Conservation (phyloP, 2,113 vertebrate genomes). For the Patagioenas fasciata region DNA sequence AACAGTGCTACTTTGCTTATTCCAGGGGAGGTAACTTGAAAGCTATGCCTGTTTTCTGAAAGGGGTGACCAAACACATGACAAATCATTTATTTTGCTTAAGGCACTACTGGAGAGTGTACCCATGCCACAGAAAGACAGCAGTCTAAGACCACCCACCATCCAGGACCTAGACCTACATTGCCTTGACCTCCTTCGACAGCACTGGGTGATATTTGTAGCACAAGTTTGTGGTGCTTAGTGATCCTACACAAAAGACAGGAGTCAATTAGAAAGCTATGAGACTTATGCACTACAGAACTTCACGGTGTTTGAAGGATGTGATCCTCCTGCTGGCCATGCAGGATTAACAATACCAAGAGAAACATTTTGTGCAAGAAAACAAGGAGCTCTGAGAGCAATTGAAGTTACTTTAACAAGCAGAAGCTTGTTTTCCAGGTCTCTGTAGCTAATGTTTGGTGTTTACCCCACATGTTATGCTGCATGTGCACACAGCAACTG, state of each 20-base stretch:
- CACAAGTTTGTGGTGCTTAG: not conserved
- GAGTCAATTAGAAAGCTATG: not conserved
- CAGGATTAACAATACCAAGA: not conserved
- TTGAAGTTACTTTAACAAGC: not conserved
- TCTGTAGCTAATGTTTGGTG: not conserved
- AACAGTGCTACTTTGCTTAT: not conserved
- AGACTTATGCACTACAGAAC: not conserved
- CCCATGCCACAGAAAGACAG: not conserved
- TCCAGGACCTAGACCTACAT: not conserved
- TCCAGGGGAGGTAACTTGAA: not conserved
- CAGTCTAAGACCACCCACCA: not conserved
- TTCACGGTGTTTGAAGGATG: not conserved
- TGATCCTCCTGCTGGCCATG: not conserved
- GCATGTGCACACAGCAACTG: not conserved
- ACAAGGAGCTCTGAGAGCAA: not conserved
- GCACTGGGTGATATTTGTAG: not conserved
- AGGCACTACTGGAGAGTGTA: not conserved
- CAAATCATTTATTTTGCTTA: not conserved
- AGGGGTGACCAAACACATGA: not conserved
- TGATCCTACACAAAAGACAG: not conserved
- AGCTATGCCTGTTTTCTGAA: not conserved
- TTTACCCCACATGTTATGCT: not conserved
- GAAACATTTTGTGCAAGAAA: not conserved
- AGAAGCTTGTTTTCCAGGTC: constrained; percentile 11
- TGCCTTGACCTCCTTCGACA: not conserved